phyloP scores from a whole-genome alignment of 2,113 vertebrate genomes.

The Isurus oxyrinchus region DNA sequence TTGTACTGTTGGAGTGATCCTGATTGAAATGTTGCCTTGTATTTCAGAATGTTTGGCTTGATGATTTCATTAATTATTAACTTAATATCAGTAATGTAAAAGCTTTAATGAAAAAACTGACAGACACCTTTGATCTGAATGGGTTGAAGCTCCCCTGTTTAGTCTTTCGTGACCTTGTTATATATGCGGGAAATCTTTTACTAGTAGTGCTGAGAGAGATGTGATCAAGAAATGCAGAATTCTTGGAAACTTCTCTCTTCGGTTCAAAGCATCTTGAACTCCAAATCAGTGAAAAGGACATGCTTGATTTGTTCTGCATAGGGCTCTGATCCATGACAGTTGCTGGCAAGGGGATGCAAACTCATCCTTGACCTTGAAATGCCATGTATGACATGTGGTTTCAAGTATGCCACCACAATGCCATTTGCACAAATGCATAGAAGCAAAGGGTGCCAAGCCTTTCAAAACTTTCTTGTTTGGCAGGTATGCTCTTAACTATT shows the following conservation, averaged over 20 bases:
- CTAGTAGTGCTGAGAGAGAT: background rate
- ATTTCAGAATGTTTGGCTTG: background rate
- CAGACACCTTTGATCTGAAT: too few species aligned
- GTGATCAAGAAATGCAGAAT: background rate
- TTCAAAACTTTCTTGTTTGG: background rate
- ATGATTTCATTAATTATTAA: background rate
- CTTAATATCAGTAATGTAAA: background rate
- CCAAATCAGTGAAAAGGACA: background rate
- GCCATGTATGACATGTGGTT: background rate
- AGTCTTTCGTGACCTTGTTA: too few species aligned
- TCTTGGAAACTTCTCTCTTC: background rate
- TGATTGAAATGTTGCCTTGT: background rate
- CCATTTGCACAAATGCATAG: background rate
- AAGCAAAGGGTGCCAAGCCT: background rate
- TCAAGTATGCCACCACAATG: background rate
- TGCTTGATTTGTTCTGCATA: background rate
- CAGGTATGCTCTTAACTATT: background rate
- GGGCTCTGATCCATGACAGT: background rate
- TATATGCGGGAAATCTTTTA: background rate
- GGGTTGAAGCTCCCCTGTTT: background rate
- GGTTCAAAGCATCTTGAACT: background rate
- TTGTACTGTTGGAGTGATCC: background rate
- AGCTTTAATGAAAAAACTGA: background rate
- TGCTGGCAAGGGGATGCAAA: conserved; percentile 8
- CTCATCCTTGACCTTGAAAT: background rate